Evolutionary conservation across 64 coral and sea anemone genomes (phyloP), one percentile per base, ranked within the genome.

Genomic region (Stichodactyla mertensii): DNA sequence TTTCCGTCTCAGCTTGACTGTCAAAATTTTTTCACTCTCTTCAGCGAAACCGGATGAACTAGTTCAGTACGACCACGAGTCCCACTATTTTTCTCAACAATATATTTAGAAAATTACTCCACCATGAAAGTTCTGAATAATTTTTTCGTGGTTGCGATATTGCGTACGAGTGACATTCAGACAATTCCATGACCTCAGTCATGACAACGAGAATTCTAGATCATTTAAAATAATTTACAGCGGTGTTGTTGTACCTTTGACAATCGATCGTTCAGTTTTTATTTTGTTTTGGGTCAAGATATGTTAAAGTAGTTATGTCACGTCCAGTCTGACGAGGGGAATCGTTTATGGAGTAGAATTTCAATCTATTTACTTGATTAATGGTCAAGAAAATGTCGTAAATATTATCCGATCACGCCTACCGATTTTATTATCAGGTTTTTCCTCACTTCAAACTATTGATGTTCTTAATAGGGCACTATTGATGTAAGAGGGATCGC

Each of bases 401-500:
- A 74, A 74, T 74, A 74, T 74, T 74, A 74, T 74, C 69, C 27
- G 24, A 74, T 74, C 69, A 74, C 69, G 69, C 69, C 69, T 74
- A 74, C 69, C 10, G 11, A 11, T 74, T 12, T 74, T 74, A 23
- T 13, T 74, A 23, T 27, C 26, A 74, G 36, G 16, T 6, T 74
- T 31, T 74, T 74, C 27, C 69, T 27, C 11, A 74, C 69, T 27
- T 74, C 9, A 74, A 74, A 31, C 69, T 74, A 26, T 10, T 74
- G 24, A 4, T 74, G 10, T 31, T 74, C 18, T 66, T 66, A 61
- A 69, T 69, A 9, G 64, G 64, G n/a, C 19, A 23, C 64, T 69
- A n/a, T 69, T 18, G 19, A 22, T 69, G 18, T 69, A 20, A 69
- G 64, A 69, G 1, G 36, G 22, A 74, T 74, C 24, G 27, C 23